Percentiles rank a stretch among this genome's conserved stretches.
phyloP scores from a whole-genome alignment of 30 jellyfish, hydroid and myxozoan species.

The Hydractinia symbiolongicarpus region DNA sequence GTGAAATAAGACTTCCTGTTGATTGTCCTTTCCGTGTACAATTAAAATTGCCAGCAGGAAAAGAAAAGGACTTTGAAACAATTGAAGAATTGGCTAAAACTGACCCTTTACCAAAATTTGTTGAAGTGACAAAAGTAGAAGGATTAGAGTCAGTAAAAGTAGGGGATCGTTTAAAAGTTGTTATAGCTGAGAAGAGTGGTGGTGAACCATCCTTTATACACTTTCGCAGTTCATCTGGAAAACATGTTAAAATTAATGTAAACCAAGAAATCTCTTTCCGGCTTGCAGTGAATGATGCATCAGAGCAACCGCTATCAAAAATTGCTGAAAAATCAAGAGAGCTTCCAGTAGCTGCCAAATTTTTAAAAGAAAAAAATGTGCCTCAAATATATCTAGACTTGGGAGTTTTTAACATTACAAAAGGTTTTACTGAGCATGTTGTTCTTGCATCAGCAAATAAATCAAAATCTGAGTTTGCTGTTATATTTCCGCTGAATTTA shows the following conservation, averaged over 20 bases:
- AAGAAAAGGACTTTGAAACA: constrained; percentile 33
- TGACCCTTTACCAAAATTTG: constrained; percentile 64
- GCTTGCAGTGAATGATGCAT: constrained; percentile 39
- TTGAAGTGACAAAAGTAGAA: constrained; percentile 38
- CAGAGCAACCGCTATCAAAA: constrained; percentile 26
- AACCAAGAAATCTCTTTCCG: constrained; percentile 29
- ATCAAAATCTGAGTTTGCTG: constrained; percentile 4
- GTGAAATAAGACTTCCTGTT: constrained; percentile 44
- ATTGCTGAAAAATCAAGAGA: constrained; percentile 37
- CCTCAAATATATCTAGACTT: constrained; percentile 16
- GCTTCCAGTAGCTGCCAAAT: constrained; percentile 21
- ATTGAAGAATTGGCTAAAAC: constrained; percentile 46
- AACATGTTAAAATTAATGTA: constrained; percentile 65
- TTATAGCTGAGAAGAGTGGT: constrained; percentile 59
- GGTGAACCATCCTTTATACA: constrained; percentile 77
- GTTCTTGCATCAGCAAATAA: constrained; percentile 31
- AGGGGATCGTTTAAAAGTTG: constrained; percentile 82
- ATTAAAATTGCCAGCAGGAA: constrained; percentile 34
- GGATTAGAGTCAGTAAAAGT: constrained; percentile 15
- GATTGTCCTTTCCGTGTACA: constrained; percentile 58
- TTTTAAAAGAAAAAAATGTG: background rate
- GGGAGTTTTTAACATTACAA: constrained; percentile 10
- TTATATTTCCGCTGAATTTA: constrained; percentile 31
- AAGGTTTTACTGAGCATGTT: constrained; percentile 32
- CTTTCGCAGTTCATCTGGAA: constrained; percentile 70